Base-by-base conservation (phyloP, 2,888 invertebrate genomes). In the Morinoia aosen region DNA sequence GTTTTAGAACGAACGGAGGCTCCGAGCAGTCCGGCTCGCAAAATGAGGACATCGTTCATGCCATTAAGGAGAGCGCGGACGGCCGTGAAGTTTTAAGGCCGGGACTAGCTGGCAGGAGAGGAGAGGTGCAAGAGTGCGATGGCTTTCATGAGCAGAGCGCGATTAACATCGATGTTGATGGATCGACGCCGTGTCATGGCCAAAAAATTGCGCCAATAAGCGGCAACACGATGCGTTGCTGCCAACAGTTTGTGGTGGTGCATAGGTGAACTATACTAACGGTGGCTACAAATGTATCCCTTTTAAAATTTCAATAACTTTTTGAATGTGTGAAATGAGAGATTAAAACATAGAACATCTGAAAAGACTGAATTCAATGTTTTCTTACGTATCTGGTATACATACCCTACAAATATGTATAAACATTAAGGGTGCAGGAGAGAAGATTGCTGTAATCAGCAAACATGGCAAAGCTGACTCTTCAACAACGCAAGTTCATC, bases 161-260 rank as follows among this genome's bases (percentile, higher is more conserved):
- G 90, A 90, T 90, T 90, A 90, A 90, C 90, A 90, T 90, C 90
- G 90, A 90, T 25, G 90, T 48, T 90, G 90, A 90, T 90, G 90
- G 90, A 90, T 90, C 39, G 48, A 40, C 48, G 90, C 1, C 90
- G 90, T 39, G 48, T 40, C 90, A 14, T 16, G 40, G 40, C 48
- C 90, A 40, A 90, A 90, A 76, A 90, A 90, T 90, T 90, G 39
- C 40, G 12, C 90, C 90, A 90, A 90, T 90, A 48, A 40, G 48
- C 39, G 40, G 48, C 48, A 10, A 90, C 12, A 40, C 1, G 90
- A 90, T 12, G 40, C 16, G 19, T 10, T 19, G 76, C 76, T 16
- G 76, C 33, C 8, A 76, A 0, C 76, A 16, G 33, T 76, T 76
- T 76, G 10, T 19, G 76, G 76, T 33, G 33, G 19, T 33, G 8